These are phyloP conservation scores for Polyommatus icarus DNA, from an alignment of 2,888 invertebrate genomes.

Conservation along the genomic window DNA sequence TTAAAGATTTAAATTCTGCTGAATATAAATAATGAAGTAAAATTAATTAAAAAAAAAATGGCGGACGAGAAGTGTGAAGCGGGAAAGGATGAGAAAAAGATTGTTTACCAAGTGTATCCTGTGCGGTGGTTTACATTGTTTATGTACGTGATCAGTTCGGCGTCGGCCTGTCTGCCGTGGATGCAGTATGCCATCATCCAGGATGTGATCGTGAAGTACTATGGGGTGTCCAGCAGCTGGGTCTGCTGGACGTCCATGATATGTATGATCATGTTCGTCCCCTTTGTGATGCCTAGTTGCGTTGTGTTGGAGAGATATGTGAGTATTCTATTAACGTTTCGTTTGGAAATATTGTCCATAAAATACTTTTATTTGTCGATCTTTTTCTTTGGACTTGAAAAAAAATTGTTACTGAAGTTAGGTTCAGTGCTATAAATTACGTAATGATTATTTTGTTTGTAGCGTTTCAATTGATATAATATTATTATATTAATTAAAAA, in stretches of 20 bases:
- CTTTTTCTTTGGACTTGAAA: too few relatives aligned
- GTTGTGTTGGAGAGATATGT: slow-evolving; percentile 11
- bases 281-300: slow-evolving; percentile 18
- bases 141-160: slow-evolving; percentile 7
- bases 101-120: slow-evolving; percentile 5
- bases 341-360: too few relatives aligned
- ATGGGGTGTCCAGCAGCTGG: slow-evolving; percentile 46
- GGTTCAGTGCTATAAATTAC: too few relatives aligned
- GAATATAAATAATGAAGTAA: not conserved
- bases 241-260: slow-evolving; percentile 38
- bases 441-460: too few relatives aligned
- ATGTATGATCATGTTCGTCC: slow-evolving; percentile 13
- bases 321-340: not conserved
- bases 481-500: too few relatives aligned
- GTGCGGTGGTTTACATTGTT: slow-evolving; percentile 10
- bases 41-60: not conserved
- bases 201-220: slow-evolving; percentile 26
- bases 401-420: too few relatives aligned
- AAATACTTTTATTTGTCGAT: too few relatives aligned
- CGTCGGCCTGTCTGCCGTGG: slow-evolving; percentile 16
- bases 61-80: not conserved
- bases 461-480: too few relatives aligned
- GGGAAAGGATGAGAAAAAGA: not conserved
- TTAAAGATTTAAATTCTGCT: not conserved
- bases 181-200: slow-evolving; percentile 28